Percentiles rank a stretch among this genome's conserved stretches.
These are phyloP conservation scores for Lottia gigantea DNA, from an alignment of 2,888 invertebrate species.

Conservation along the genomic window DNA sequence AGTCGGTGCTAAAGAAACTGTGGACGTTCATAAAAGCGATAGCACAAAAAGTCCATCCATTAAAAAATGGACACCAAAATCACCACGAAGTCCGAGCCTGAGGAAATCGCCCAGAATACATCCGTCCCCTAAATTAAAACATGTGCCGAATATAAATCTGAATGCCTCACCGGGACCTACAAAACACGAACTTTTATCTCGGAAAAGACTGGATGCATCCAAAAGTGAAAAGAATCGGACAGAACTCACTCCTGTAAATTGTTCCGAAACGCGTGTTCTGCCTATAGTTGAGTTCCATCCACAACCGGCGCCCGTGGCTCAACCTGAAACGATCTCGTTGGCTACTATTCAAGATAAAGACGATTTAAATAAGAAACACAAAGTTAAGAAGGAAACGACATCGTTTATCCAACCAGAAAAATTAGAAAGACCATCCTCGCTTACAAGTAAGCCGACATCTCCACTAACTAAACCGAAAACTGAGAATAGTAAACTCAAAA, in stretches of 20 bases:
- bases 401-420: conserved; percentile 49
- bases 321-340: not conserved
- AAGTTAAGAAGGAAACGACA: conserved; percentile 35
- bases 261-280: not conserved
- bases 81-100: conserved; percentile 1
- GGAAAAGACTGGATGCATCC: conserved; percentile 38
- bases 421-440: conserved; percentile 51
- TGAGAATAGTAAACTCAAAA: not conserved
- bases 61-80: not conserved
- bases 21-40: conserved; percentile 42
- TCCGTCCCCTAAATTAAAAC: conserved; percentile 44
- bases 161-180: conserved; percentile 35
- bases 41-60: conserved; percentile 43
- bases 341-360: not conserved
- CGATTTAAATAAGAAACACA: not conserved
- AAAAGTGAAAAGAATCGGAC: conserved; percentile 29
- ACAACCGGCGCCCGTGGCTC: not conserved
- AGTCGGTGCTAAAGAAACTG: conserved; percentile 40
- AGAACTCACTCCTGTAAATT: conserved; percentile 11
- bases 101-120: conserved; percentile 50
- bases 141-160: conserved; percentile 27
- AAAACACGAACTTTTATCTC: conserved; percentile 47
- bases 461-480: conserved; percentile 13
- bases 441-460: conserved; percentile 46
- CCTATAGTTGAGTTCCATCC: no score